These are phyloP conservation scores for Scolopax mira DNA, from an alignment of 2,113 vertebrate species.

Conservation along the genomic window DNA sequence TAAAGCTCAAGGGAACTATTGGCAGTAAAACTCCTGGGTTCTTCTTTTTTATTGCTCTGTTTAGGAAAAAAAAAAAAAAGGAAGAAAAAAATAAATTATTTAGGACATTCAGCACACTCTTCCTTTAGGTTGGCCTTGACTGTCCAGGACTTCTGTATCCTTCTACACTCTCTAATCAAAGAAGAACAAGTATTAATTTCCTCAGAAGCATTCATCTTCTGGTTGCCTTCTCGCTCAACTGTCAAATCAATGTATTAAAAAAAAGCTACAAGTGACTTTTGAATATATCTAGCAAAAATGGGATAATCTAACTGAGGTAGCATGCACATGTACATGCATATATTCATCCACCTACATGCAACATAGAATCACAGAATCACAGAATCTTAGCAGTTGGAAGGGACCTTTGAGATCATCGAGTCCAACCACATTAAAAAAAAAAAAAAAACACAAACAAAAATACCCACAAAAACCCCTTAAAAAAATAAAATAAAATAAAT, in stretches of 20 bases:
- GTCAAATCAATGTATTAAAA: neutral
- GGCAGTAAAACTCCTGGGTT: slow-evolving; percentile 77
- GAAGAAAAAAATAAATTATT: neutral
- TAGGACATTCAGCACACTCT: neutral
- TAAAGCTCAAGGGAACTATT: slow-evolving; percentile 82
- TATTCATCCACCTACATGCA: neutral
- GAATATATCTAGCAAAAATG: neutral
- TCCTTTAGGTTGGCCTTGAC: neutral
- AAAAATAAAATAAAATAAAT: too few species aligned
- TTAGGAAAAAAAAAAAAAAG: neutral
- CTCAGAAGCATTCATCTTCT: neutral
- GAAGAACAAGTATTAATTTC: neutral
- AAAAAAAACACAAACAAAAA: too few species aligned
- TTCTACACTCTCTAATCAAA: neutral
- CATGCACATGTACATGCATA: too few species aligned
- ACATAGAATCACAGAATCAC: too few species aligned
- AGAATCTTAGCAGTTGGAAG: too few species aligned
- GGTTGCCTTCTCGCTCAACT: neutral
- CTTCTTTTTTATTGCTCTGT: slow-evolving; percentile 83
- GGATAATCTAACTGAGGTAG: neutral
- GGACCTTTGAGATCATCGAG: too few species aligned
- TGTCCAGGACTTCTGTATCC: neutral
- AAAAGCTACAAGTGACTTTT: neutral
- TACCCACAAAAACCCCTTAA: too few species aligned
- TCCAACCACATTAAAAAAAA: too few species aligned